Conservation (phyloP, 2,797 vertebrate genomes). For the Pangasius mekongensis region DNA sequence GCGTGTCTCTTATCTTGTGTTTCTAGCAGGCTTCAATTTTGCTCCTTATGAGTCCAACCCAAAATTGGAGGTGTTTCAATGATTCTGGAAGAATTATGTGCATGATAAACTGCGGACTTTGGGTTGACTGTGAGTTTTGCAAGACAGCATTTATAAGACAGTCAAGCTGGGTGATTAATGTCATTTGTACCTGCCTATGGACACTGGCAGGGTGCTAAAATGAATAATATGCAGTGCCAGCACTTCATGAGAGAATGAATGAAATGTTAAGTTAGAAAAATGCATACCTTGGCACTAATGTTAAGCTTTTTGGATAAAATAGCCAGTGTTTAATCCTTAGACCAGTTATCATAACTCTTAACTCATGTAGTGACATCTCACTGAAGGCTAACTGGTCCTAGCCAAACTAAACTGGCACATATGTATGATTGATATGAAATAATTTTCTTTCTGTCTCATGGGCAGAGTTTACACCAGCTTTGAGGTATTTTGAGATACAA, state of each 20-base stretch:
- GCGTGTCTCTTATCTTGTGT: slow-evolving; percentile 56
- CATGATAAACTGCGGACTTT: slow-evolving; percentile 38
- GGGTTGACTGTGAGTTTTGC: slow-evolving; percentile 55
- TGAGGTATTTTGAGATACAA: slow-evolving; percentile 40
- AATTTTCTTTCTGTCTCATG: slow-evolving; percentile 5
- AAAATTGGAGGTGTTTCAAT: slow-evolving; percentile 40
- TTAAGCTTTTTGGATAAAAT: not conserved
- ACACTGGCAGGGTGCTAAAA: slow-evolving; percentile 40
- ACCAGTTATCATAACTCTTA: slow-evolving; percentile 3
- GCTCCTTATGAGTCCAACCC: slow-evolving; percentile 44
- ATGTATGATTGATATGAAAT: slow-evolving; percentile 3
- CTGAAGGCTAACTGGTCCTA: slow-evolving; percentile 7
- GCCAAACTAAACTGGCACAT: slow-evolving; percentile 26
- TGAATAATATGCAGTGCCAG: slow-evolving; percentile 37
- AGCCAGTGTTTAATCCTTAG: not conserved
- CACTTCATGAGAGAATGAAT: slow-evolving; percentile 18
- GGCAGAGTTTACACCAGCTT: slow-evolving; percentile 25
- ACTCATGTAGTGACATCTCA: not conserved
- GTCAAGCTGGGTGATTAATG: slow-evolving; percentile 50
- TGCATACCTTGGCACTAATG: not conserved
- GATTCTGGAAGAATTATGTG: slow-evolving; percentile 37
- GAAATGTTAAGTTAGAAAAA: slow-evolving; percentile 16
- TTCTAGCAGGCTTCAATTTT: slow-evolving; percentile 38
- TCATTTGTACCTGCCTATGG: slow-evolving; percentile 53
- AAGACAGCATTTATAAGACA: slow-evolving; percentile 58